Base-by-base conservation (phyloP, 2,888 invertebrate genomes). In the Entomobrya proxima region DNA sequence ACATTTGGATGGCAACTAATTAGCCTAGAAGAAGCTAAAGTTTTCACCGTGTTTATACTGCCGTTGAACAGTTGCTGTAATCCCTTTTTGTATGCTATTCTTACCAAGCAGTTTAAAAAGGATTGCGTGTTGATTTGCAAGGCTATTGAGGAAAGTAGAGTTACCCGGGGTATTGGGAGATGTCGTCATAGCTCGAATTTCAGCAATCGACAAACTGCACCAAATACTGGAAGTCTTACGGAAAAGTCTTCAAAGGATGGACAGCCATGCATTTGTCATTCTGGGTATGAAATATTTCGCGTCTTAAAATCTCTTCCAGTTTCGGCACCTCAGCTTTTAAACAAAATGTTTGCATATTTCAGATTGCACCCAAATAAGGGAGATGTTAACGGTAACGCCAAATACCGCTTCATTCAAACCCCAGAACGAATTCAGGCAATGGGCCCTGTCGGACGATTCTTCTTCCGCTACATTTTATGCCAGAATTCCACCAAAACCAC, bases 1-100 rank as follows among this genome's bases (percentile, higher is more conserved):
- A 96, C 98, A 7, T 96, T 98, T 91, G 98, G 98, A 11, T 93
- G 96, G 88, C 97, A 96, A 87, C 93, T 98, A 72, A 96, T 99
- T 35, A 96, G 97, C 1, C 93, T 99, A 86, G 98, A 98, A 92
- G 97, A 98, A 92, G 98, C 98, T 67, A 99, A 99, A 93, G 92
- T 93, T 90, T 97, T 97, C 92, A 98, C 98, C 1, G 98, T 99
- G 52, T 98, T 99, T 92, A 96, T 99, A 80, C 93, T 98, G 90
- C 98, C 99, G 1, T 93, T 99, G 88, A 99, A 99, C 92, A 97
- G 97, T 15, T 98, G 98, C 92, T 98, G 98, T 92, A 99, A 99
- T 93, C 99, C 99, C 0, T 98, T 98, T 92, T 94, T 99, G 35
- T 99, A 99, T 92, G 98, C 98, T 75, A 98, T 98, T 90, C 95